Conservation (phyloP, 2,113 vertebrate species). For the Triplophysa tibetana region DNA sequence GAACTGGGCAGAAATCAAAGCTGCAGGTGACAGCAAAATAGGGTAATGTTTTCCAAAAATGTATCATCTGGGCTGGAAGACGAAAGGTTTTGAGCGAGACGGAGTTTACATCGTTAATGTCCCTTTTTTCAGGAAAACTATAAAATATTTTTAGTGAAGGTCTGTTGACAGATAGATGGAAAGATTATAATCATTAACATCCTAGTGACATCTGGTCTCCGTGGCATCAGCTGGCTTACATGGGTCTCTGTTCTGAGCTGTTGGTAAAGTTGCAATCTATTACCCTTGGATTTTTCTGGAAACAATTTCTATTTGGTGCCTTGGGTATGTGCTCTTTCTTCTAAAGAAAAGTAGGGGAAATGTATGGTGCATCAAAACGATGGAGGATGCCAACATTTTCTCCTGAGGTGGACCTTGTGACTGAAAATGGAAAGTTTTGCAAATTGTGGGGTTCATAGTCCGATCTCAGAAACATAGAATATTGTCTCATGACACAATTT, state of each 20-base stretch:
- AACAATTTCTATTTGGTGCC: conserved; percentile 16
- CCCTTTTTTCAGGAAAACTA: not conserved
- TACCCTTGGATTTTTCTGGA: conserved; percentile 12
- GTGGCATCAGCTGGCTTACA: conserved; percentile 30
- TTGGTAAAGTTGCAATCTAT: conserved; percentile 14
- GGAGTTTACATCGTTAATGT: not conserved
- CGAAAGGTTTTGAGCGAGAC: not conserved
- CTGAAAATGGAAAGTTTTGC: too few species aligned
- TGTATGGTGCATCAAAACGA: not conserved
- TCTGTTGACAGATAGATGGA: conserved; percentile 18
- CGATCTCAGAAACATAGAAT: too few species aligned
- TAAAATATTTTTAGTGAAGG: not conserved
- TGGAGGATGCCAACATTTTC: not conserved
- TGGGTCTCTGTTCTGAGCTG: not conserved
- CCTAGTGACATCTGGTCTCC: conserved; percentile 30
- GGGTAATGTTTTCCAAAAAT: not conserved
- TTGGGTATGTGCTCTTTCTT: not conserved
- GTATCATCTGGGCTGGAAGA: not conserved
- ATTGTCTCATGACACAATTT: too few species aligned
- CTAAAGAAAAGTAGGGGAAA: not conserved
- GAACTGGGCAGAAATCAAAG: conserved; percentile 2
- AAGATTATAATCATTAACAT: conserved; percentile 31
- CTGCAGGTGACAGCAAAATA: not conserved
- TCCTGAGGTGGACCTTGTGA: not conserved
- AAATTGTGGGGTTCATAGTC: too few species aligned